Percentiles rank a stretch among this genome's conserved stretches.
phyloP scores from a whole-genome alignment of 2,113 vertebrate species.

The Passer montanus region DNA sequence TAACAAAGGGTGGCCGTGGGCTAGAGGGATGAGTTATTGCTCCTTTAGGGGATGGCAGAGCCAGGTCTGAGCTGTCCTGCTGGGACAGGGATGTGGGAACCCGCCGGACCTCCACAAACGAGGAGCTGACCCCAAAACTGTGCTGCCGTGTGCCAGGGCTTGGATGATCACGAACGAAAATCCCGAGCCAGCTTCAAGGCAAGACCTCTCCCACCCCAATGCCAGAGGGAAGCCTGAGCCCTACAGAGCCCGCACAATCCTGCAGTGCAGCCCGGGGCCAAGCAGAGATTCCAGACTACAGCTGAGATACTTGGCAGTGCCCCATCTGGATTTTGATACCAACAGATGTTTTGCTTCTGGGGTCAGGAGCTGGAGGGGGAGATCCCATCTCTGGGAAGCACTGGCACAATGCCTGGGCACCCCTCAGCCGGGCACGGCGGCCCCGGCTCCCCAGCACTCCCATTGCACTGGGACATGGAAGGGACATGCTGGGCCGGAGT shows the following conservation, averaged over 20 bases:
- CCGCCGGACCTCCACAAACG: rapidly evolving
- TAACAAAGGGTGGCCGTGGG: rapidly evolving
- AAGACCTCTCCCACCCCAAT: background rate
- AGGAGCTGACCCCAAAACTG: background rate
- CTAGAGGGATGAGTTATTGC: background rate
- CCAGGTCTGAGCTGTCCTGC: background rate
- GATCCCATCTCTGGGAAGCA: rapidly evolving
- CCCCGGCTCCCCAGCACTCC: rapidly evolving
- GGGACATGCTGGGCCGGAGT: rapidly evolving
- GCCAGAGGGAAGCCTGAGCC: background rate
- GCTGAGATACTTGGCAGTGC: background rate
- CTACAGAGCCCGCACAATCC: rapidly evolving
- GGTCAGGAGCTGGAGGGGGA: background rate
- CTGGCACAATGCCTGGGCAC: rapidly evolving
- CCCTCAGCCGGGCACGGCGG: rapidly evolving
- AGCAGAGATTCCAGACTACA: background rate
- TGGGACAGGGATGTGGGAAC: background rate
- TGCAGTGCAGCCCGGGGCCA: rapidly evolving
- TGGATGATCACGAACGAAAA: background rate
- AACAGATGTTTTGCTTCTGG: background rate
- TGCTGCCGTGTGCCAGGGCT: rapidly evolving
- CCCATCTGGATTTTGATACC: background rate
- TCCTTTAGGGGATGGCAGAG: background rate
- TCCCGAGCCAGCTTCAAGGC: background rate
- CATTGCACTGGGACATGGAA: rapidly evolving